Evolutionary conservation across 2,888 invertebrate genomes (phyloP), one percentile per base, ranked within the genome.

Genomic region (Pristionchus mayeri): DNA sequence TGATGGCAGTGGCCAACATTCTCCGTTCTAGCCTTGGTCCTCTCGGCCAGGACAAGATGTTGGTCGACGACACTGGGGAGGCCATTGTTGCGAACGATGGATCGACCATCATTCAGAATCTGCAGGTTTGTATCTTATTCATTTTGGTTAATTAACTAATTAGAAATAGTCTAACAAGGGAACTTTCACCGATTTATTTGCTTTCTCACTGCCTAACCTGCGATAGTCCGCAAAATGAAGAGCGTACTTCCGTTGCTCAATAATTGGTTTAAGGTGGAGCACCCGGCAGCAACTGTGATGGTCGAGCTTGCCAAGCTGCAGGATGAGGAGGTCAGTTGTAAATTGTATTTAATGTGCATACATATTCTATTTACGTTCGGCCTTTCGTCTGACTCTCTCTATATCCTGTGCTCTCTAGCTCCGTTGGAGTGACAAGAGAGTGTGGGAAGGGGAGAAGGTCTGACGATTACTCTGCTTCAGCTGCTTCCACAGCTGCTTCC

Each of bases 391-490:
- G n/a, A n/a, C n/a, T n/a, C n/a, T n/a, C n/a, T n/a, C n/a, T n/a
- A n/a, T n/a, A n/a, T n/a, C n/a, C n/a, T n/a, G n/a, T n/a, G n/a
- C n/a, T n/a, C n/a, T n/a, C n/a, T n/a, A n/a, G n/a, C n/a, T n/a
- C n/a, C n/a, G n/a, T n/a, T n/a, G n/a, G n/a, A n/a, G n/a, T n/a
- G n/a, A n/a, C n/a, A n/a, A n/a, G n/a, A n/a, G n/a, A n/a, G n/a
- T n/a, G n/a, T n/a, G n/a, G n/a, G n/a, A n/a, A 98, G 99, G 86
- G 99, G 99, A 63, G 99, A 99, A 94, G 99, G 99, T 78, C 99
- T 99, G 84, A 99, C 99, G n/a, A n/a, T 34, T 98, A 98, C 78
- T 99, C 99, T 94, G 95, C 95, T 6, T 95, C 96, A 83, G 94
- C 96, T 87, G 95, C 96, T 84, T 95, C 95, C 86, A 96, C 97